These are phyloP conservation scores for Nannoperca australis DNA, from an alignment of 2,797 vertebrate genomes.

Conservation along the genomic window DNA sequence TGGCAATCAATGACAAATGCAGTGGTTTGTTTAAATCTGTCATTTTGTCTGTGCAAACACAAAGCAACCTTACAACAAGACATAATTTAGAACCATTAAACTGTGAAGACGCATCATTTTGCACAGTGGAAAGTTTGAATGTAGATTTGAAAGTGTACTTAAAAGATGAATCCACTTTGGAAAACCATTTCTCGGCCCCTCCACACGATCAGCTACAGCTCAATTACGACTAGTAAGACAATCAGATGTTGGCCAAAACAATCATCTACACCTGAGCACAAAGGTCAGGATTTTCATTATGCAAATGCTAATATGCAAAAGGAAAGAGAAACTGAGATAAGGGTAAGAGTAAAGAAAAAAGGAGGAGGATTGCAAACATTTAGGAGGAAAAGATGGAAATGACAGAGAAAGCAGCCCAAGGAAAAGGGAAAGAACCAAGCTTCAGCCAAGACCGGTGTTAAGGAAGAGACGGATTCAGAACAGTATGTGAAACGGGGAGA, in stretches of 20 bases:
- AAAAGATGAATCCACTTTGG: background rate
- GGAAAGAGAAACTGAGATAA: background rate
- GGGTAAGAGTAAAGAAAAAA: background rate
- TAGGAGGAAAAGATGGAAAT: background rate
- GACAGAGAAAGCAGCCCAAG: background rate
- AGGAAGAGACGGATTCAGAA: conserved; percentile 15
- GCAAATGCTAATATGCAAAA: background rate
- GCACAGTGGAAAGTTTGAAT: background rate
- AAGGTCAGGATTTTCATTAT: background rate
- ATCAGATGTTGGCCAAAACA: conserved; percentile 10
- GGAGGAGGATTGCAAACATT: background rate
- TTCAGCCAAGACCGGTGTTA: background rate
- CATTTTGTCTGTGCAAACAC: background rate
- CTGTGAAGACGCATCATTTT: conserved; percentile 3
- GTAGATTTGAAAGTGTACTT: background rate
- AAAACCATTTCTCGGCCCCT: background rate
- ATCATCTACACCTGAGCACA: background rate
- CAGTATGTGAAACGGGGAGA: conserved; percentile 28
- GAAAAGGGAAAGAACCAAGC: background rate
- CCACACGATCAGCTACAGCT: background rate
- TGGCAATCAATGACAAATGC: conserved; percentile 22
- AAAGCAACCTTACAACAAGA: conserved; percentile 2
- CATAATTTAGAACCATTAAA: background rate
- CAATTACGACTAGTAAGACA: background rate
- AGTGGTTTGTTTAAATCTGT: background rate